Evolutionary conservation across 2,797 vertebrate genomes (phyloP).

Genomic region (Aselliscus stoliczkanus): DNA sequence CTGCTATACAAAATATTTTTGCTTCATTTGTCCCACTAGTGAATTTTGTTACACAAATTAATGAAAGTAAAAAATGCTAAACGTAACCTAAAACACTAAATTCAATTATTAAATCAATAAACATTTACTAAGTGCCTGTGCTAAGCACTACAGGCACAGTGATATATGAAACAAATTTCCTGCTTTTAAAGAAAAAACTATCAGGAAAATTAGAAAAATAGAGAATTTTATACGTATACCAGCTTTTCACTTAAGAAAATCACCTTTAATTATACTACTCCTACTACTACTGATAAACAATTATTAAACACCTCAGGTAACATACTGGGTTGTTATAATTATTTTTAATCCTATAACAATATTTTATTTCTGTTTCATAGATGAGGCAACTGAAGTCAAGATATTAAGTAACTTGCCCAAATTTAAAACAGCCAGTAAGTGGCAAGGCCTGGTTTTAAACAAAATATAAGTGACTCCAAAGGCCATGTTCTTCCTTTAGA

Average conservation of each 20-base stretch:
- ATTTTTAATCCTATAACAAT: not conserved
- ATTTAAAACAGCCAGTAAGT: not conserved
- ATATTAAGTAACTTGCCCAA: not conserved
- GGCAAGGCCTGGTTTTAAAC: not conserved
- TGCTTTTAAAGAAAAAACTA: not conserved
- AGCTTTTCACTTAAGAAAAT: not conserved
- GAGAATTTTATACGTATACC: not conserved
- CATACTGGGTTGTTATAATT: not conserved
- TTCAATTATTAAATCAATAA: not conserved
- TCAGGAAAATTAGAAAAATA: not conserved
- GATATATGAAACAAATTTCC: not conserved
- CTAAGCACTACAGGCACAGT: not conserved
- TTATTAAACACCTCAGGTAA: not conserved
- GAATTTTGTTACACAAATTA: conserved; percentile 2
- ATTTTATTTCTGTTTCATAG: conserved; percentile 27
- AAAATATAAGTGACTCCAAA: not conserved
- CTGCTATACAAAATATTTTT: not conserved
- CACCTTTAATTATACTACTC: not conserved
- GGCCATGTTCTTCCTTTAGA: not conserved
- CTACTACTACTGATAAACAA: not conserved
- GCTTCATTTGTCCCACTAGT: not conserved
- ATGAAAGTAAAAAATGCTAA: conserved; percentile 3
- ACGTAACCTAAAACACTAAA: not conserved
- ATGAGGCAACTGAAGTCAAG: not conserved
- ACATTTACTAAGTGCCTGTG: not conserved